Base-by-base conservation (phyloP, 2,888 invertebrate genomes). In the Aphrophora alni region DNA sequence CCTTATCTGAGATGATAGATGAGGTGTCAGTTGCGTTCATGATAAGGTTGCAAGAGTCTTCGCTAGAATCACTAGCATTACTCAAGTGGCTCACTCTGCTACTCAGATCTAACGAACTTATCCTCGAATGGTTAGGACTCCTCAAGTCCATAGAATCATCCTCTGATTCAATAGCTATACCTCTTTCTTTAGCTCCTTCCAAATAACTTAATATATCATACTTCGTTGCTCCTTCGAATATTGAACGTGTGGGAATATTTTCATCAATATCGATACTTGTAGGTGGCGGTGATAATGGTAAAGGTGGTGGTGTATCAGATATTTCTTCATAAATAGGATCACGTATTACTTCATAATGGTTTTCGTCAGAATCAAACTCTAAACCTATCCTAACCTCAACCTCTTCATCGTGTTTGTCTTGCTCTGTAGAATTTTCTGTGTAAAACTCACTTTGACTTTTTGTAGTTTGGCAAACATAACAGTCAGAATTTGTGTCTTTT, bases 151-250 rank as follows among this genome's bases (percentile, higher is more conserved):
- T 59, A 85, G 92, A 88, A 83, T 90, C 90, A 69, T 91, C 91
- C 82, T 91, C 89, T 27, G 87, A 87, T 0, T 87, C 87, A 7
- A 80, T 81, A 7, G 83, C 84, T 44, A 85, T 84, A 17, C 86
- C 91, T 83, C 94, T 90, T 88, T 94, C 94, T 89, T 95, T 95
- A 82, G 96, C 95, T 87, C 96, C 96, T 82, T 97, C 96, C 83
- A 97, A 90, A 87, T 97, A 97, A 82, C 95, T 96, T 76, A 97
- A 90, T 85, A 97, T 95, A 86, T 97, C 97, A 86, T 96, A 96
- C 87, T 96, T 96, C 17, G 96, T 95, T 81, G 95, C 95, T 76
- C 95, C 93, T 89, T 85, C 82, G 83, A 77, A 86, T 69, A 79
- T 87, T 83, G 83, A 87, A 83, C 92, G 91, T 74, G 91, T 92